Percentiles rank a stretch among this genome's conserved stretches.
phyloP scores from a whole-genome alignment of 2,113 vertebrate species.

The Neodon shergylaensis region DNA sequence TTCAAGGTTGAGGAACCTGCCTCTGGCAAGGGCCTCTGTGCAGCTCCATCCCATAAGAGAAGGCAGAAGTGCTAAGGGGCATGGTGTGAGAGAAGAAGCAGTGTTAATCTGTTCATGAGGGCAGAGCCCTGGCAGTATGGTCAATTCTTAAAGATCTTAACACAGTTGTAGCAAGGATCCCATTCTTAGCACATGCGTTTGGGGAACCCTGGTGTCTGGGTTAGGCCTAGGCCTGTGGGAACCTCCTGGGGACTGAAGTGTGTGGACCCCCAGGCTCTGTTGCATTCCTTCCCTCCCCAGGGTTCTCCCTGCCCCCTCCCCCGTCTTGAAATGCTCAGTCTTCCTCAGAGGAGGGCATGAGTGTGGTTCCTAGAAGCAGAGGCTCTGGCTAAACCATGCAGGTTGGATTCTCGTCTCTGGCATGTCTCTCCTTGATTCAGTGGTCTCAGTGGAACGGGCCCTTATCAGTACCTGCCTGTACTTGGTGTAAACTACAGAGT shows the following conservation, averaged over 20 bases:
- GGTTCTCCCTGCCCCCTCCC: too few relatives aligned
- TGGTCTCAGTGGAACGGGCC: accelerated
- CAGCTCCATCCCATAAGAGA: not conserved
- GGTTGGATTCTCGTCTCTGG: too few relatives aligned
- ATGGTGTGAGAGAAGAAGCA: not conserved
- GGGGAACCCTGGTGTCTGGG: not conserved
- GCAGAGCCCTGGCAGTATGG: not conserved
- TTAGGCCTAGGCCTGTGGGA: not conserved
- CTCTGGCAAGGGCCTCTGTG: not conserved
- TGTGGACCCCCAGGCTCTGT: not conserved
- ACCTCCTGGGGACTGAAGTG: too few relatives aligned
- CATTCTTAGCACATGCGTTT: not conserved
- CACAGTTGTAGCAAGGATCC: not conserved
- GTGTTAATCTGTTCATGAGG: not conserved
- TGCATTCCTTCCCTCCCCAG: accelerated
- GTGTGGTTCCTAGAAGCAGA: too few relatives aligned
- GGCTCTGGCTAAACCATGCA: accelerated
- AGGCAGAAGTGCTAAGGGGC: not conserved
- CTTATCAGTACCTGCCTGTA: not conserved
- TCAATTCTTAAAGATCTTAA: not conserved
- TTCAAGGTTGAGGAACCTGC: not conserved
- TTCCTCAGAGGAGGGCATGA: accelerated
- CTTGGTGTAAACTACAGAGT: not conserved
- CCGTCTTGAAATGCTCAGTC: not conserved
- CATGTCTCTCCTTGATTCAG: not conserved